A percentile compares a stretch with the other conserved stretches of the same genome.
Evolutionary conservation across 2,797 vertebrate species (phyloP).

Genomic region (Babyrousa celebensis): DNA sequence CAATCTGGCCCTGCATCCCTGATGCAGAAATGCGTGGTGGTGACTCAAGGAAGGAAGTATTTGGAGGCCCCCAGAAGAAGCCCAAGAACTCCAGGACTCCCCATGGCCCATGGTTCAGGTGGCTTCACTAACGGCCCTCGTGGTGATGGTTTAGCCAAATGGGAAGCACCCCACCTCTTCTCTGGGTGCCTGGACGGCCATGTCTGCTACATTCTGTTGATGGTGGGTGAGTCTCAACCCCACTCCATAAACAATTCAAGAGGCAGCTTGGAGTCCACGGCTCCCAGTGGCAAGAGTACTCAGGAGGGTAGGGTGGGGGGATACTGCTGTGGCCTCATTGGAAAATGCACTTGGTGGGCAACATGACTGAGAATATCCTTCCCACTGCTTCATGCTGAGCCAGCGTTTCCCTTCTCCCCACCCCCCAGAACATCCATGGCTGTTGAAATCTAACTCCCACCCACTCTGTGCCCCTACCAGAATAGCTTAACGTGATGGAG

Average conservation of each 20-base stretch:
- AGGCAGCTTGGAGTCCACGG: not conserved
- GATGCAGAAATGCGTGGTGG: no score
- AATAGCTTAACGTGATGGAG: not conserved
- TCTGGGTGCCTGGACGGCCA: not conserved
- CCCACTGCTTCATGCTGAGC: not conserved
- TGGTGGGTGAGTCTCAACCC: not conserved
- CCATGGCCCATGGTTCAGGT: not conserved
- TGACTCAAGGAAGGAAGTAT: not conserved
- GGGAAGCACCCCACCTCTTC: no score
- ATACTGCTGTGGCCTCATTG: fast-evolving
- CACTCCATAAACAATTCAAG: no score
- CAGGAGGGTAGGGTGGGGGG: not conserved
- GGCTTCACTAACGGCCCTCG: not conserved
- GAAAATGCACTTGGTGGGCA: not conserved
- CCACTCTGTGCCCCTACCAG: fast-evolving
- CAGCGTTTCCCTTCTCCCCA: no score
- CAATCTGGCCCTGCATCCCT: not conserved
- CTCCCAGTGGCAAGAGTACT: not conserved
- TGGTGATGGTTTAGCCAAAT: not conserved
- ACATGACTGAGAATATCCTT: not conserved
- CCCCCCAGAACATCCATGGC: not conserved
- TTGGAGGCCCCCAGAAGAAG: not conserved
- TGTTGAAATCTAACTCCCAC: not conserved
- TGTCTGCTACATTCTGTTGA: not conserved
- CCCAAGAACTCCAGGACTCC: not conserved